Base-by-base conservation (phyloP, 2,113 vertebrate genomes). In the Micronycteris hirsuta region DNA sequence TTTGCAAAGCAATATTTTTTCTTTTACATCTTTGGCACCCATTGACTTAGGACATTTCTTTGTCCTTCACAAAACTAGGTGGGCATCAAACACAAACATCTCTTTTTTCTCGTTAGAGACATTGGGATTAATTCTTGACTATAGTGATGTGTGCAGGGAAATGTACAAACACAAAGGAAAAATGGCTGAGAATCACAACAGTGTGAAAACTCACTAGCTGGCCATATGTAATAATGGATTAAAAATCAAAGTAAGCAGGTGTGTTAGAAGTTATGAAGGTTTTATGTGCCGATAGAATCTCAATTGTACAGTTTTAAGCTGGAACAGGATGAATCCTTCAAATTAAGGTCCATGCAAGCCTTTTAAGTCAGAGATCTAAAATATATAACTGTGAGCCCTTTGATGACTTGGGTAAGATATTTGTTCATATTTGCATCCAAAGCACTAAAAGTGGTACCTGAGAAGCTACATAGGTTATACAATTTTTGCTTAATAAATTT, bases 161-260 rank as follows among this genome's bases (percentile, higher is more conserved):
- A 78, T 71, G 8, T 41, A 73, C 83, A 70, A 56, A 54, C 61
- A 77, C 12, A 63, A 28, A 83, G 56, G 28, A 63, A 2, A 26
- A 73, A 31, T 47, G 24, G 4, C 33, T 67, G 11, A 83, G 61
- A 92, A 86, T 73, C n/a, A 12, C 15, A 78, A 85, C n/a, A 71
- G 11, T 13, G 36, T 9, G 22, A 58, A 96, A 87, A 67, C 2
- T 86, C 85, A 91, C 17, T 28, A 81, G 52, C 17, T 20, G 43
- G 43, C 58, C 15, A 33, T 8, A 65, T 20, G 15, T 82, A 95
- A 93, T 68, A 12, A 67, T 20, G 45, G n/a, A 65, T 67, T 65
- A 84, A 33, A 89, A 86, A n/a, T 92, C 47, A 91, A 56, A 91
- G 77, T 91, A 93, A 96, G n/a, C 45, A 77, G 90, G 78, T 36